Conservation (phyloP, 1,140 invertebrate species). For the Drosophila neocordata region DNA sequence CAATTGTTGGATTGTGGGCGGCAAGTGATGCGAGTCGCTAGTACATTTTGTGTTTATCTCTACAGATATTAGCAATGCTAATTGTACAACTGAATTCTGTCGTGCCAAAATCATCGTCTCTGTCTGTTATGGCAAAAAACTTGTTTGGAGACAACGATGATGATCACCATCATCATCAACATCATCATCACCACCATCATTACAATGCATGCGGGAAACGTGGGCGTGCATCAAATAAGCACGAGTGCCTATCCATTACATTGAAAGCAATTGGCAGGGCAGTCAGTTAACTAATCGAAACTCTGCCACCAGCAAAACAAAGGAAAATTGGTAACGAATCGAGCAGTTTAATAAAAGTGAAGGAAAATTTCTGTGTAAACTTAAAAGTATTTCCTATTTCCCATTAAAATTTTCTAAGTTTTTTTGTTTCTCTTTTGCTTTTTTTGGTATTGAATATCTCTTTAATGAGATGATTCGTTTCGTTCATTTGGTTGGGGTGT, state of each 20-base stretch:
- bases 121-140: conserved; percentile 63
- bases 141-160: conserved; percentile 40
- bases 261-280: conserved; percentile 25
- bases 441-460: conserved; percentile 24
- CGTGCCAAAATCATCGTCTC: conserved; percentile 11
- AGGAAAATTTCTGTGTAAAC: conserved; percentile 3
- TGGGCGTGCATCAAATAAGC: conserved; percentile 77
- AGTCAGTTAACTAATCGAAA: conserved; percentile 39
- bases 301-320: conserved; percentile 25
- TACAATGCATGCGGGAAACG: conserved; percentile 40
- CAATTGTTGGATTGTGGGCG: conserved; percentile 23
- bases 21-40: conserved; percentile 29
- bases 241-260: conserved; percentile 56
- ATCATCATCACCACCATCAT: conserved; percentile 24
- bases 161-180: neutral
- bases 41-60: conserved; percentile 52
- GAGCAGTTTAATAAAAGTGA: neutral
- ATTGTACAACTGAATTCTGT: conserved; percentile 40
- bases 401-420: neutral
- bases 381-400: conserved; percentile 29
- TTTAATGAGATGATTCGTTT: conserved; percentile 10
- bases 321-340: conserved; percentile 29
- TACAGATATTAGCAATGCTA: conserved; percentile 67
- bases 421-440: conserved; percentile 28
- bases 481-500: conserved; percentile 26